These are phyloP conservation scores for Nibea coibor DNA, from an alignment of 2,113 vertebrate genomes.

Conservation along the genomic window DNA sequence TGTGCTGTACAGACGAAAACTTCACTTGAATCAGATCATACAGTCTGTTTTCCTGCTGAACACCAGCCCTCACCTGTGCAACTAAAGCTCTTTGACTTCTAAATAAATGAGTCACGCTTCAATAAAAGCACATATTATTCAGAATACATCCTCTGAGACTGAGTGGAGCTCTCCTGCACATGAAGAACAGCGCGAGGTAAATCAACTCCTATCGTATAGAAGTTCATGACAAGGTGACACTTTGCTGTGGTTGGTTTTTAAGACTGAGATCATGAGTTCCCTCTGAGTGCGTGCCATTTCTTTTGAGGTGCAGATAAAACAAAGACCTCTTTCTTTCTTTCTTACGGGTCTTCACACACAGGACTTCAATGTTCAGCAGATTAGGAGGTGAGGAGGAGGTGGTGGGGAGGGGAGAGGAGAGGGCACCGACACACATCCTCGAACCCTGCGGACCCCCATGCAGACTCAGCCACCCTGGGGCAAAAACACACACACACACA, in stretches of 20 bases:
- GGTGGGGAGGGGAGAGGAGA: too few relatives aligned
- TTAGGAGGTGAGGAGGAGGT: constrained; percentile 39
- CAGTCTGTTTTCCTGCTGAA: neutral
- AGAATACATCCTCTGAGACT: neutral
- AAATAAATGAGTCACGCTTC: neutral
- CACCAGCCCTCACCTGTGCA: neutral
- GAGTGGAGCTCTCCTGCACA: neutral
- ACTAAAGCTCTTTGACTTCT: neutral
- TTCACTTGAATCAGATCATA: neutral
- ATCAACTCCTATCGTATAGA: neutral
- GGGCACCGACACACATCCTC: constrained; percentile 21
- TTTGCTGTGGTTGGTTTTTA: neutral
- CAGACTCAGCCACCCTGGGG: constrained; percentile 59
- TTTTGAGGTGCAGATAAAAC: constrained; percentile 20
- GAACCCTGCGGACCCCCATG: neutral
- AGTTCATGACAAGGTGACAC: neutral
- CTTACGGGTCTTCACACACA: constrained; percentile 27
- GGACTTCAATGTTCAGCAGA: constrained; percentile 56
- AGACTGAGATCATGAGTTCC: neutral
- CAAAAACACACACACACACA: constrained; percentile 50
- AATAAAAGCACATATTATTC: neutral
- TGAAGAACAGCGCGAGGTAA: neutral
- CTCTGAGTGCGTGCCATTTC: neutral
- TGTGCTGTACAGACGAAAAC: neutral
- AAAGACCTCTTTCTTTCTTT: constrained; percentile 60